Evolutionary conservation across 1,140 invertebrate species (phyloP), one percentile per base, ranked within the genome.

Genomic region (Panagrolaimus sp.): DNA sequence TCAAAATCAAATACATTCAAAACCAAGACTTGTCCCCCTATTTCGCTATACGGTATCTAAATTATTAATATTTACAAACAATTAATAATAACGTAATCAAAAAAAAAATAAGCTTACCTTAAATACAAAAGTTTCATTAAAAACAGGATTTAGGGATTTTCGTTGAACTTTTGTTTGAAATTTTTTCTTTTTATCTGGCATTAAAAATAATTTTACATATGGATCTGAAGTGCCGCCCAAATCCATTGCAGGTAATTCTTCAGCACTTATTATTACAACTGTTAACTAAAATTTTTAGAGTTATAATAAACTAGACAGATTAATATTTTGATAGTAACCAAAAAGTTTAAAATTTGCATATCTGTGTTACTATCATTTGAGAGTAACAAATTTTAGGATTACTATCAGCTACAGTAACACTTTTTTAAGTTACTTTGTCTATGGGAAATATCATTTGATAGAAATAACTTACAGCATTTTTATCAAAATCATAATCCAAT

Each of bases 401-500:
- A 52, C 26, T 21, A 52, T 52, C 48, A 8, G n/a, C n/a, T n/a
- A n/a, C n/a, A 12, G 28, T 28, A 45, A 70, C n/a, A n/a, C n/a
- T n/a, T n/a, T n/a, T n/a, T n/a, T n/a, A 12, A 68, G 15, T 26
- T n/a, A 74, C 5, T 24, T 47, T n/a, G n/a, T 46, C 38, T 46
- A 44, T n/a, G n/a, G n/a, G n/a, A n/a, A 12, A 48, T 28, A 45
- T 69, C 17, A 68, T n/a, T 26, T n/a, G 69, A n/a, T 28, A 45
- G 17, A 63, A 38, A 45, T 17, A 69, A 65, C 71, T 73, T 48
- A 88, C 86, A 86, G 93, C 94, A 86, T 94, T 96, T 75, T 94
- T 93, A 85, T 98, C 96, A 88, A 99, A 98, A 84, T 99, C 96
- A 85, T 98, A 99, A 84, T 99, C 96, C 83, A 99, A 88, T 89